Base-by-base conservation (phyloP, 2,888 invertebrate species). In the Ennomos fuscantarius region DNA sequence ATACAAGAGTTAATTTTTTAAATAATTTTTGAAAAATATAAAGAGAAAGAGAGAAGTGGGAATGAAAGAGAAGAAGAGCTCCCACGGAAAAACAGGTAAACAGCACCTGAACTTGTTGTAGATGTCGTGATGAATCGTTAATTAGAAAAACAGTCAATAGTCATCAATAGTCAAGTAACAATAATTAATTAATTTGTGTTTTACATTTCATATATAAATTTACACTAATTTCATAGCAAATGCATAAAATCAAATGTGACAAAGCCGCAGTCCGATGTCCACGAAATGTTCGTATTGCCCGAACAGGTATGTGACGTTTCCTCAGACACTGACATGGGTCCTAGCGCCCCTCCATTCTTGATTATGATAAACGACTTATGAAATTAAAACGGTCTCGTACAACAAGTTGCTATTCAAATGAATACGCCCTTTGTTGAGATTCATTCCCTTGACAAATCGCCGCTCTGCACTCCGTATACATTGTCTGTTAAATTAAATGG, bases 291-390 rank as follows among this genome's bases (percentile, higher is more conserved):
- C 78, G 74, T 81, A 79, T 79, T 82, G 85, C 84, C 86, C 86
- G 78, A 80, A 73, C 83, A 84, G 86, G 87, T 88, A 89, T 86
- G 85, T 84, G 87, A 85, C 86, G 81, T 87, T 87, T 82, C 84
- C 86, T 78, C 85, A 85, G 92, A 91, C 89, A 87, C 85, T 92
- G 92, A 92, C 89, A 87, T 81, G 91, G 92, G 91, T 92, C 79
- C 76, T 68, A 63, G 65, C 24, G 6, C 71, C 76, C 66, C 63
- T 64, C 66, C 70, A 68, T 70, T 82, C 84, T 87, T 91, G 92
- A 92, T 92, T 90, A 92, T 92, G 92, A 92, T 89, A 88, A 91
- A 92, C 86, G 91, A 92, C 91, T 90, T 89, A 91, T 90, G 87
- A 91, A 91, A 92, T 92, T 92, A 92, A 92, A 92, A 91, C 90